These are phyloP conservation scores for Erinaceus europaeus DNA, from an alignment of 2,113 vertebrate species.

Conservation along the genomic window DNA sequence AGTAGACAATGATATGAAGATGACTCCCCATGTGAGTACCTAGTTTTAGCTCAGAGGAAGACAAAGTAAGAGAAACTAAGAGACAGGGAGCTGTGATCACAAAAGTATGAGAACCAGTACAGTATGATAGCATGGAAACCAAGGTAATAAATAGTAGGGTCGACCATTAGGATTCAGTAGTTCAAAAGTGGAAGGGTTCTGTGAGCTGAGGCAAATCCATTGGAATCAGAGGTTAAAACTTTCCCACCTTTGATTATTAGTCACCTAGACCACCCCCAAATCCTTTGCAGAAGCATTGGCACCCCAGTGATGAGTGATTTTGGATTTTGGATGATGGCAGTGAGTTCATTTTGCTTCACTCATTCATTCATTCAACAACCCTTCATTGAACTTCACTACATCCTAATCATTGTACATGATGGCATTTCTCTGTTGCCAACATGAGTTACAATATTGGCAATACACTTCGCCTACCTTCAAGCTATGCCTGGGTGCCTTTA, in stretches of 20 bases:
- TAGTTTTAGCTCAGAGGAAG: not conserved
- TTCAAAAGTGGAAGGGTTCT: not conserved
- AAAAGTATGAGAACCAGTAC: not conserved
- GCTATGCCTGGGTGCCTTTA: not conserved
- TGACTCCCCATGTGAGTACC: not conserved
- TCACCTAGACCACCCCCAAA: not conserved
- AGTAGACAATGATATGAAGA: not conserved
- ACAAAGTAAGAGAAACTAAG: not conserved
- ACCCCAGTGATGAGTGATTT: not conserved
- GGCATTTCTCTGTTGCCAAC: not conserved
- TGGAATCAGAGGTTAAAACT: not conserved
- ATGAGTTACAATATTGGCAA: not conserved
- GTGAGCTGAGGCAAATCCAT: not conserved
- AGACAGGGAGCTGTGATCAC: not conserved
- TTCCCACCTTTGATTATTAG: not conserved
- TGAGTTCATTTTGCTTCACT: not conserved
- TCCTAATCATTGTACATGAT: not conserved
- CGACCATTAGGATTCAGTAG: not conserved
- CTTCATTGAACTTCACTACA: not conserved
- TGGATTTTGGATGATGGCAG: not conserved
- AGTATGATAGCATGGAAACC: not conserved
- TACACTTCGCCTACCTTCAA: not conserved
- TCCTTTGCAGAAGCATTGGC: not conserved
- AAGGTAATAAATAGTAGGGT: not conserved
- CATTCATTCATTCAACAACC: constrained; percentile 10